Evolutionary conservation across 2,797 vertebrate species (phyloP).

Genomic region (Gymnodraco acuticeps): DNA sequence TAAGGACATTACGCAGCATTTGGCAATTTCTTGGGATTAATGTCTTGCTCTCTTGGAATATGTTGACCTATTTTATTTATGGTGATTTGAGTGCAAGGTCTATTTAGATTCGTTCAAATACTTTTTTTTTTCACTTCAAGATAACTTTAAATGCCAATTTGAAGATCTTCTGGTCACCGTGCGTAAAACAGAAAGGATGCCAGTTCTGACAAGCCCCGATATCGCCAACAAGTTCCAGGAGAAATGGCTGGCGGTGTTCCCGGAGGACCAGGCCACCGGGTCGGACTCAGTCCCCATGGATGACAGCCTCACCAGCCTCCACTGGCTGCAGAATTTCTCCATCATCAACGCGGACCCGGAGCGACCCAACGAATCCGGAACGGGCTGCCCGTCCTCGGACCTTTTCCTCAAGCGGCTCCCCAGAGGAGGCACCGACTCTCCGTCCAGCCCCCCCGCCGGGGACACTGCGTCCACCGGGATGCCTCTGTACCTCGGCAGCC

Average conservation of each 20-base stretch:
- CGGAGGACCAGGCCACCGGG: constrained; percentile 76
- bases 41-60: background rate
- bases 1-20: constrained; percentile 41
- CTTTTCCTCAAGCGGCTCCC: constrained; percentile 77
- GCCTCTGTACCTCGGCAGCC: constrained; percentile 82
- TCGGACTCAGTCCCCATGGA: constrained; percentile 80
- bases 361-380: constrained; percentile 67
- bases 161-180: constrained; percentile 21
- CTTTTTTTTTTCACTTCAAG: constrained; percentile 1
- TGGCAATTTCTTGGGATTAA: background rate
- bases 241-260: constrained; percentile 80
- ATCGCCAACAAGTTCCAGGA: constrained; percentile 84
- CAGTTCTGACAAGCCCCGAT: constrained; percentile 84
- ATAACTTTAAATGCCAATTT: constrained; percentile 73
- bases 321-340: constrained; percentile 93
- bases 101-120: background rate
- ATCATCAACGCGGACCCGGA: constrained; percentile 87
- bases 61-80: background rate
- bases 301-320: constrained; percentile 91
- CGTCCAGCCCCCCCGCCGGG: constrained; percentile 88
- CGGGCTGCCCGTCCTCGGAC: constrained; percentile 75
- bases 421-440: constrained; percentile 80
- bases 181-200: constrained; percentile 79
- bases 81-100: background rate
- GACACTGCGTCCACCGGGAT: constrained; percentile 87